Evolutionary conservation across 2,113 vertebrate species (phyloP), one percentile per base, ranked within the genome.

Genomic region (Rhizomys pruinosus): DNA sequence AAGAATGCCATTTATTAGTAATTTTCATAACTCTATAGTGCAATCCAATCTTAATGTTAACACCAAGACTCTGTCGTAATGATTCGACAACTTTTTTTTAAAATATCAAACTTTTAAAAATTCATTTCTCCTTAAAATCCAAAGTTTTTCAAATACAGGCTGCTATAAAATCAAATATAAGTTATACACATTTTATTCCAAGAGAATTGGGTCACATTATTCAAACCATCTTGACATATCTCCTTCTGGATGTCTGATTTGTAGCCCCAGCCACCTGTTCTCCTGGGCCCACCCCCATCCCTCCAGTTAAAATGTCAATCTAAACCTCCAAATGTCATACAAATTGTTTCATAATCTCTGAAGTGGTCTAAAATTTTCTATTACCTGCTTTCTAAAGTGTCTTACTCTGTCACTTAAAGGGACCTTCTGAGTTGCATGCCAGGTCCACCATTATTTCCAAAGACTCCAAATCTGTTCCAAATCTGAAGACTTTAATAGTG

Each of bases 211-310:
- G n/a, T n/a, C n/a, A n/a, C n/a, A n/a, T n/a, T 15, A 16, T 71
- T 71, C 15, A 71, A 37, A n/a, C 34, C 34, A 71, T 71, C 34
- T 71, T 68, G 5, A 27, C 7, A 29, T 11, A 32, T 27, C 29
- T 27, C 34, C 72, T 59, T 47, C 55, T 57, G 7, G 20, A n/a
- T 12, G 17, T 34, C 10, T 44, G 13, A 3, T 23, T 17, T 42
- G 20, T 27, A 34, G 7, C 4, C 5, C 32, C 37, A 2, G 4
- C 3, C 12, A 5, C 3, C 17, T 29, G 2, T 8, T 1, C 25
- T 3, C 8, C 64, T 68, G 27, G 7, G 9, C 64, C 32, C 29
- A 27, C 29, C 1, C 12, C 29, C n/a, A n/a, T n/a, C 27, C 22
- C 7, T 32, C 39, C 1, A 3, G 1, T 25, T 47, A 19, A 61